Conservation (phyloP, 2,113 vertebrate genomes). For the Chamaetylas fuelleborni region DNA sequence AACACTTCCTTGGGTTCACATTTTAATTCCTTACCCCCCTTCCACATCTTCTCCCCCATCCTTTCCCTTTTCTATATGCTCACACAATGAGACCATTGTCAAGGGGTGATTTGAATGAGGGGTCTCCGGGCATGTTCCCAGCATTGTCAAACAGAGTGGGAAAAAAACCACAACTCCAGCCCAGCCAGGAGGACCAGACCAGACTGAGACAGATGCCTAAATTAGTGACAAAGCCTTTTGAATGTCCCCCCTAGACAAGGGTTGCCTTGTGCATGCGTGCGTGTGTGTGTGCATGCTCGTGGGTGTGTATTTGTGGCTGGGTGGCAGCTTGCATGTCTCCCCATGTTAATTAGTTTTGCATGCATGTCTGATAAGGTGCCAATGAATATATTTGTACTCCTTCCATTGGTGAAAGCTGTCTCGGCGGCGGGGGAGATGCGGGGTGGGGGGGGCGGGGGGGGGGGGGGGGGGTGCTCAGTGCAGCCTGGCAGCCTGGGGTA, state of each 20-base stretch:
- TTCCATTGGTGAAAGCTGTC: conserved; percentile 68
- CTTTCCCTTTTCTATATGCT: conserved; percentile 75
- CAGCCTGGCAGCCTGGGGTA: conserved; percentile 53
- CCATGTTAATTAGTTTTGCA: conserved; percentile 86
- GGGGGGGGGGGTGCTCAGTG: conserved; percentile 1
- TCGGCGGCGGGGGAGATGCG: conserved; percentile 42
- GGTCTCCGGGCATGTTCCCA: conserved; percentile 85
- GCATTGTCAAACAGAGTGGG: conserved; percentile 82
- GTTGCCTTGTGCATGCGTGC: conserved; percentile 81
- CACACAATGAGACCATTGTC: conserved; percentile 93
- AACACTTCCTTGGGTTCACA: conserved; percentile 85
- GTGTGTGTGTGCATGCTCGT: conserved; percentile 65
- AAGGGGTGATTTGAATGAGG: conserved; percentile 86
- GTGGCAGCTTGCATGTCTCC: conserved; percentile 80
- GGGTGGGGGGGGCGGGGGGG: neutral
- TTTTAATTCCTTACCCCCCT: conserved; percentile 83
- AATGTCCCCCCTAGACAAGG: conserved; percentile 82
- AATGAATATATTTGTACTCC: conserved; percentile 79
- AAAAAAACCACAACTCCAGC: conserved; percentile 72
- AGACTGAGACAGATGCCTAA: conserved; percentile 93
- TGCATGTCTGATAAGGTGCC: conserved; percentile 84
- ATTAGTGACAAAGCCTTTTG: conserved; percentile 88
- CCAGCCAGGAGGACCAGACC: conserved; percentile 80
- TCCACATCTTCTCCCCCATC: conserved; percentile 69
- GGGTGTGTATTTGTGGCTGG: conserved; percentile 75